Evolutionary conservation across 2,113 vertebrate species (phyloP), one percentile per base, ranked within the genome.

Genomic region (Larimichthys polyactis): DNA sequence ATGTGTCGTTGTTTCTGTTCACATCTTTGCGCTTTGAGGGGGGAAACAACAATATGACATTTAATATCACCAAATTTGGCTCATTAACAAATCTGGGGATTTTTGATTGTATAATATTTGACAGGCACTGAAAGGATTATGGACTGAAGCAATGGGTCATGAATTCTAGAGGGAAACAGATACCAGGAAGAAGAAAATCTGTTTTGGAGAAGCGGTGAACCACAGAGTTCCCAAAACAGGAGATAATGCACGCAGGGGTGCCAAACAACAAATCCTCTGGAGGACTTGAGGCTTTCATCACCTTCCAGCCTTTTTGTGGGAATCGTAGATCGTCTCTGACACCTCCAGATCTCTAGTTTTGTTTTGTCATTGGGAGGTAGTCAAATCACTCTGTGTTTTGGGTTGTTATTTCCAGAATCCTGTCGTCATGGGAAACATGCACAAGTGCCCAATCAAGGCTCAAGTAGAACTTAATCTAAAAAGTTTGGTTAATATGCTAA

Each of bases 151-250:
- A n/a, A 4, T 67, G 44, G 55, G 52, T 52, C 44, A 22, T 62
- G 48, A 78, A 27, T 24, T 57, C 20, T 62, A 75, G 52, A 55
- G 52, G 19, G 49, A 82, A 71, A 70, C 19, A 7, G 14, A 10
- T 85, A 78, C 82, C 49, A 49, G 55, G 79, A 78, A 71, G 51
- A 48, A 64, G 20, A 63, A 69, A 17, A 75, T 91, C 40, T 89
- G 87, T 90, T 87, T 90, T 78, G 65, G 54, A 67, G 77, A 78
- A 67, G 71, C 24, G 4, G 49, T 20, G 11, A 60, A 68, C 22
- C 75, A 57, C 66, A 62, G 68, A 88, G 82, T 90, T 93, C 86
- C 82, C 82, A 90, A 90, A 91, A 87, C 88, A 92, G 73, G 15
- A 36, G 87, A 93, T 93, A 83, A 86, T 69, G 62, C 60, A 20